Conservation (phyloP, 2,888 invertebrate genomes). For the Parnassius orleans region DNA sequence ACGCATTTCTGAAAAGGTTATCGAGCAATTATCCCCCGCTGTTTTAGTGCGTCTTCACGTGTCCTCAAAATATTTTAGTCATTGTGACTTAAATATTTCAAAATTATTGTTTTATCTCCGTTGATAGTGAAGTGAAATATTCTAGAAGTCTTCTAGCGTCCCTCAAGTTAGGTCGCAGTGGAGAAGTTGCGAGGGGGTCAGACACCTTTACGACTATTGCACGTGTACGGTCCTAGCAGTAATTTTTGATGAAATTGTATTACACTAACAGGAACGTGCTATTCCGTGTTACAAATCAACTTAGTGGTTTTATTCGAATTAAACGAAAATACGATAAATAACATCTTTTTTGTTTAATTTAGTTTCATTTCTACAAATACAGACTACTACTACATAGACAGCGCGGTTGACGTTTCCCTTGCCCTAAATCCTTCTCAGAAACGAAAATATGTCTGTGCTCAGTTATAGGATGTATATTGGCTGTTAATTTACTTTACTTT, state of each 20-base stretch:
- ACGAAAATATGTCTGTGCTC: no score
- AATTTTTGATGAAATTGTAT: slow-evolving; percentile 64
- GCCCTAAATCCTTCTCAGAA: no score
- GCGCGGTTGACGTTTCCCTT: no score
- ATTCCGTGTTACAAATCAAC: slow-evolving; percentile 36
- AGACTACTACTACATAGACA: no score
- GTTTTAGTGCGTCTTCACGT: no score
- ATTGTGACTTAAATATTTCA: not conserved
- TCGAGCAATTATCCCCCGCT: no score
- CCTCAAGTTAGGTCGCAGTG: slow-evolving; percentile 29
- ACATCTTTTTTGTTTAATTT: no score
- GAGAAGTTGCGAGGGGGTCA: slow-evolving; percentile 35
- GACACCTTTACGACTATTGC: slow-evolving; percentile 60
- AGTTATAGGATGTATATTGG: no score
- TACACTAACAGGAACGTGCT: slow-evolving; percentile 38
- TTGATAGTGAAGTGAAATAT: slow-evolving; percentile 34
- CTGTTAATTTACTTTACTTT: no score
- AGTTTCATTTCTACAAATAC: no score
- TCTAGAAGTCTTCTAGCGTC: slow-evolving; percentile 37
- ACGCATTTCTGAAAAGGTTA: no score
- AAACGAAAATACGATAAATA: not conserved
- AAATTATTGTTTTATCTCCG: slow-evolving; percentile 3
- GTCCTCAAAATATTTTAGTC: no score
- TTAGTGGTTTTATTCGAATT: slow-evolving; percentile 13
- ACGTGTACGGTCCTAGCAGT: slow-evolving; percentile 48